Percentiles rank a stretch among this genome's conserved stretches.
phyloP scores from a whole-genome alignment of 2,888 invertebrate species.

The Drosophila kambysellisi region DNA sequence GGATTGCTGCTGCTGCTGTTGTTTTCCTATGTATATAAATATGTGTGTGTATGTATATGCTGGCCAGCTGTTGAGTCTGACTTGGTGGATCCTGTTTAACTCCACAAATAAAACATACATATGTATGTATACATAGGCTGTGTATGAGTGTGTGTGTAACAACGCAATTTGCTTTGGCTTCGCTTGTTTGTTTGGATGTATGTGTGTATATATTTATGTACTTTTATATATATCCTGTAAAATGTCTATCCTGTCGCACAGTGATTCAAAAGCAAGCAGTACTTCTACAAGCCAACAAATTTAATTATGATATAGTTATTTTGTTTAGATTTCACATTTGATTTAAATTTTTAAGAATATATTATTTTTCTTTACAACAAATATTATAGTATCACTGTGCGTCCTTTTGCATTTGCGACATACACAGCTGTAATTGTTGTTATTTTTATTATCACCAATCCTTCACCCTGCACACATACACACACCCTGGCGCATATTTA shows the following conservation, averaged over 20 bases:
- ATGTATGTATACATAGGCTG: neutral
- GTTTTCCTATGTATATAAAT: slow-evolving; percentile 6
- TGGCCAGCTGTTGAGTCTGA: slow-evolving; percentile 62
- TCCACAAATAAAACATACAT: slow-evolving; percentile 27
- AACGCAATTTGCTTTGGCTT: slow-evolving; percentile 71
- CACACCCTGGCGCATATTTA: neutral
- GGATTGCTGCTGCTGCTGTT: slow-evolving; percentile 50
- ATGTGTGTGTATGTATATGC: slow-evolving; percentile 28
- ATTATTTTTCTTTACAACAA: neutral
- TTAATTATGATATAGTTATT: neutral
- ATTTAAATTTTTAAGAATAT: neutral
- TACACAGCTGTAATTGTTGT: slow-evolving; percentile 77
- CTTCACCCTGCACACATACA: slow-evolving; percentile 39
- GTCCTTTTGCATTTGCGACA: slow-evolving; percentile 33
- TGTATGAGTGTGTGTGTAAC: slow-evolving; percentile 32
- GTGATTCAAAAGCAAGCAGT: slow-evolving; percentile 19
- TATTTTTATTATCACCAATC: slow-evolving; percentile 61
- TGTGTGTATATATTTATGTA: neutral
- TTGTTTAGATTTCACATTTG: neutral
- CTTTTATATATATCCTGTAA: slow-evolving; percentile 56
- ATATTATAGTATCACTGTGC: slow-evolving; percentile 36
- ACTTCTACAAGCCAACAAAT: too few species aligned
- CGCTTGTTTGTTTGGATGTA: slow-evolving; percentile 34
- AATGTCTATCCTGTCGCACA: slow-evolving; percentile 59
- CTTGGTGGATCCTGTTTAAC: slow-evolving; percentile 57